Base-by-base conservation (phyloP, 2,797 vertebrate species). In the Megalops cyprinoides region DNA sequence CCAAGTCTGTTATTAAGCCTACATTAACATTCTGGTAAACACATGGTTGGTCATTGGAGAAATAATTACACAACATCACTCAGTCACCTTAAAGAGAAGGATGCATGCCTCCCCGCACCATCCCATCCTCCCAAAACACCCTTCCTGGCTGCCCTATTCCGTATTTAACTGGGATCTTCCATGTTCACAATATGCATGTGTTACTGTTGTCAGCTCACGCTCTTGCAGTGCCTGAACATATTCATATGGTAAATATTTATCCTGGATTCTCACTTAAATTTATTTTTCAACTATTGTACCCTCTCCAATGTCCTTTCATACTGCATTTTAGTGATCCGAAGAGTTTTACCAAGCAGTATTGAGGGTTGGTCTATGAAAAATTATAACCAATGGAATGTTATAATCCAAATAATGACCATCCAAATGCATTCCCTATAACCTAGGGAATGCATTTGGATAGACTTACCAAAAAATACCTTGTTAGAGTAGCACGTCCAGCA, bases 11-110 rank as follows among this genome's bases (percentile, higher is more conserved):
- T 97, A 97, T 98, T 98, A 98, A 95, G 95, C 95, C 94, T 95
- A 95, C 97, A 99, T 98, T 98, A 98, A 97, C 97, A 98, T 99
- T 98, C 97, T 94, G 96, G 97, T 98, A 98, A 98, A 98, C 97
- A 97, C 96, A 96, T 93, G 91, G 94, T 93, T 88, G 92, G 84
- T 94, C 94, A 94, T 93, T 96, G 95, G 95, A 94, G 95, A 96
- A 97, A 96, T 98, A 98, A 98, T 99, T 97, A 95, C 95, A 97
- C 94, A 94, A 95, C 97, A 96, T 96, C 96, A 94, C 91, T 95
- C 90, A 91, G 88, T 93, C 91, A 94, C 94, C 93, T 96, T 93
- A 94, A 83, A 86, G 86, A 87, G 86, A 78, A 82, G 18, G 62
- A 48, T 75, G 79, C 69, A 88, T 85, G 87, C 44, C 7, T 71